These are phyloP conservation scores for Eulemur rufifrons DNA, from an alignment of 2,113 vertebrate species.

Conservation along the genomic window DNA sequence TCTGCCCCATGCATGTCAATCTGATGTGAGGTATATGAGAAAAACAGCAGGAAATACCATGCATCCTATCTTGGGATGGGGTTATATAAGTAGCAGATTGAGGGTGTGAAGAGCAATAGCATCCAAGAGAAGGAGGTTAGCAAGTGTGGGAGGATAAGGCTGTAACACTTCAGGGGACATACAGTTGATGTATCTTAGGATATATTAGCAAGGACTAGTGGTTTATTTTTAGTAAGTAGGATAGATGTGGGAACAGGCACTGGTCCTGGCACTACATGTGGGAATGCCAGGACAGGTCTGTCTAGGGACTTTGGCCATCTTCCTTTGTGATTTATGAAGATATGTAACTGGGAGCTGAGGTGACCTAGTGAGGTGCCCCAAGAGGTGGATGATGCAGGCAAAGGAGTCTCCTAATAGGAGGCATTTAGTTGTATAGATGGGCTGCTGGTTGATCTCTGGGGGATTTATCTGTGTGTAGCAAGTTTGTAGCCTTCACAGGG, in stretches of 20 bases:
- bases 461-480: not conserved
- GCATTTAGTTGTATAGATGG: not conserved
- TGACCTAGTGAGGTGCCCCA: not conserved
- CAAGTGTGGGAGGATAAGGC: not conserved
- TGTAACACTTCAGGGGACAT: not conserved
- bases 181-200: not conserved
- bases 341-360: not conserved
- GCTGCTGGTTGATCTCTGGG: not conserved
- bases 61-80: not conserved
- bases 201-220: not conserved
- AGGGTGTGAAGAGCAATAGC: not conserved
- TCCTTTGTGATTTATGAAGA: not conserved
- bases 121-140: not conserved
- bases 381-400: not conserved
- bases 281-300: not conserved
- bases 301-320: not conserved
- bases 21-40: not conserved
- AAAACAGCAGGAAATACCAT: not conserved
- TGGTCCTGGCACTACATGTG: not conserved
- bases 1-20: not conserved
- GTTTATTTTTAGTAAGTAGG: slow-evolving; percentile 2
- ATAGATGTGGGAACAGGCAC: not conserved
- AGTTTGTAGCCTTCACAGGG: not conserved
- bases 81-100: not conserved
- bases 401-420: not conserved